phyloP scores from a whole-genome alignment of 2,797 vertebrate species.

The Diplodus puntazzo region DNA sequence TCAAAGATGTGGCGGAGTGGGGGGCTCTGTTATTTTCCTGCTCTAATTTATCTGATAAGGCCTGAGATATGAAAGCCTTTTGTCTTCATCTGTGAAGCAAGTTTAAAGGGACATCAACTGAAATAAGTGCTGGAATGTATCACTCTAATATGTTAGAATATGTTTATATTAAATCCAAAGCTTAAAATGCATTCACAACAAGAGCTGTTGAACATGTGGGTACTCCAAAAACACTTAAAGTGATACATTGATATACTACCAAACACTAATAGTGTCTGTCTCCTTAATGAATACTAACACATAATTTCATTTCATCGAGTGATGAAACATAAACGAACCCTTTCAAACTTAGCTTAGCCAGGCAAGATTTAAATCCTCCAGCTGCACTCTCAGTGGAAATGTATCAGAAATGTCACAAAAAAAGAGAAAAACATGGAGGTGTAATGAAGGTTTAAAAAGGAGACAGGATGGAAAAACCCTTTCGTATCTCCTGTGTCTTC shows the following conservation, averaged over 20 bases:
- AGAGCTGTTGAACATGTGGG: not conserved
- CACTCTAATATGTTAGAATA: not conserved
- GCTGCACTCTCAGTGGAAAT: constrained; percentile 1
- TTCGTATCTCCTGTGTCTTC: not conserved
- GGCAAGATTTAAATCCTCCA: constrained; percentile 20
- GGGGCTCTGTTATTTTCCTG: constrained; percentile 42
- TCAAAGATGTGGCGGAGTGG: constrained; percentile 42
- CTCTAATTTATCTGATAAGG: constrained; percentile 45
- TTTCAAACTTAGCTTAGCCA: constrained; percentile 1
- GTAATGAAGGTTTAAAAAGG: not conserved
- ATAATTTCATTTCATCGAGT: constrained; percentile 4
- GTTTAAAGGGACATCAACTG: constrained; percentile 9
- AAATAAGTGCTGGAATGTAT: constrained; percentile 3
- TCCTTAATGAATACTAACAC: not conserved
- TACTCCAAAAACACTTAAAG: not conserved
- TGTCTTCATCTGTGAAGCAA: constrained; percentile 16
- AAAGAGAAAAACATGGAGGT: constrained; percentile 5
- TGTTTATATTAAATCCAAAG: not conserved
- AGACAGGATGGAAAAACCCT: not conserved
- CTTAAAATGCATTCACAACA: no score
- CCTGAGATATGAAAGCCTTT: constrained; percentile 45
- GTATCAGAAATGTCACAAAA: not conserved
- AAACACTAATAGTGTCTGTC: not conserved
- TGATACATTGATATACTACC: not conserved
- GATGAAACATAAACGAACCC: constrained; percentile 9